Evolutionary conservation across 92 coral and sea anemone genomes (phyloP).

Genomic region (Phenganax stokvisi): DNA sequence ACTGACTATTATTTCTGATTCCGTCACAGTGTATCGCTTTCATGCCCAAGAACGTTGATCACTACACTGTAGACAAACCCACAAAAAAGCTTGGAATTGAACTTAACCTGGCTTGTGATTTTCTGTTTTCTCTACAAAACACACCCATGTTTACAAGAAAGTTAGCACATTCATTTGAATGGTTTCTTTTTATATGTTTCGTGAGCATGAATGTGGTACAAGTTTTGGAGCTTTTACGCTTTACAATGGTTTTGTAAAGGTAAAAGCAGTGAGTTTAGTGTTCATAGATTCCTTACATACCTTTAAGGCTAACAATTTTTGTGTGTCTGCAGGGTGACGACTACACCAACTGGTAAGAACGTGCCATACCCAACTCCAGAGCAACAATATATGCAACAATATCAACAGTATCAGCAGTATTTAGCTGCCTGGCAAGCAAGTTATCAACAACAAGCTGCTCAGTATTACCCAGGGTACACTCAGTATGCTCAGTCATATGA

Average conservation of each 20-base stretch:
- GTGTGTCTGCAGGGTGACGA: conserved; percentile 38
- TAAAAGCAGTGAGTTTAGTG: too few relatives aligned
- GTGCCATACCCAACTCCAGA: conserved; percentile 39
- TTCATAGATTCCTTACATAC: neutral
- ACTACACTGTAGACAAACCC: too few relatives aligned
- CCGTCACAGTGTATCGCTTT: too few relatives aligned
- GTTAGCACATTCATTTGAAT: neutral
- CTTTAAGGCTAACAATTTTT: neutral
- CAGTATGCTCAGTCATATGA: conserved; percentile 50
- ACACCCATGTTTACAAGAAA: too few relatives aligned
- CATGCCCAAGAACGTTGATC: too few relatives aligned
- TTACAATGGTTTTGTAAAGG: too few relatives aligned
- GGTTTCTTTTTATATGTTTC: neutral
- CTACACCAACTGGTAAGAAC: conserved; percentile 23
- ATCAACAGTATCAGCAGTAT: conserved; percentile 94
- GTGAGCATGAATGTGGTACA: neutral
- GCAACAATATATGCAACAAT: conserved; percentile 78
- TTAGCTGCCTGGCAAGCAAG: conserved; percentile 95
- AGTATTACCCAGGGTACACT: conserved; percentile 54
- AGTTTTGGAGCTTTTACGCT: too few relatives aligned
- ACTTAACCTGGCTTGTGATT: too few relatives aligned
- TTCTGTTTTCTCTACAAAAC: too few relatives aligned
- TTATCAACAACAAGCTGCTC: conserved; percentile 72
- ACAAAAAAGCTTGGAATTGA: too few relatives aligned
- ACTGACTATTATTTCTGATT: too few relatives aligned